phyloP scores from a whole-genome alignment of 1,140 invertebrate species.

The Pemphigus obesinymphae region DNA sequence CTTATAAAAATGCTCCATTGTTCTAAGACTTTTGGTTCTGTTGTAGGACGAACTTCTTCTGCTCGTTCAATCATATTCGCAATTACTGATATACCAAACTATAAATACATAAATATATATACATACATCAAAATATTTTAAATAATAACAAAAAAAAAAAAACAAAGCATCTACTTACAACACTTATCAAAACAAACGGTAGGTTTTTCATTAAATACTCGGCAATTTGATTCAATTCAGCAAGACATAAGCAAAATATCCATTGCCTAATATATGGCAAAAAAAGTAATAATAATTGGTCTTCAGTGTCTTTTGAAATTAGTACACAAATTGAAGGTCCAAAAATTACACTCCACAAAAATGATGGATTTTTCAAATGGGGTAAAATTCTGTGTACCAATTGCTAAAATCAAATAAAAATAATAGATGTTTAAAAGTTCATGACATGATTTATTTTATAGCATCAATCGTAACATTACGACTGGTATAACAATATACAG shows the following conservation, averaged over 20 bases:
- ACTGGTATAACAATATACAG: no score
- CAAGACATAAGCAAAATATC: conserved; percentile 23
- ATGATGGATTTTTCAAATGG: conserved; percentile 9
- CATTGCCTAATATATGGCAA: conserved; percentile 32
- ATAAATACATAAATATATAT: conserved; percentile 1
- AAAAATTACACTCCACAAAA: conserved; percentile 26
- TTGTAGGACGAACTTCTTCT: conserved; percentile 25
- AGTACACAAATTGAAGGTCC: conserved; percentile 28
- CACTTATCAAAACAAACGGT: conserved; percentile 6
- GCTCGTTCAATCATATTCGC: conserved; percentile 44
- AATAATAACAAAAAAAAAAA: no score
- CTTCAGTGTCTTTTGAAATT: conserved; percentile 14
- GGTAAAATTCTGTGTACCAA: conserved; percentile 25
- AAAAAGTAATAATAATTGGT: conserved; percentile 20
- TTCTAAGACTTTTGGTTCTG: conserved; percentile 13
- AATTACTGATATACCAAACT: conserved; percentile 43
- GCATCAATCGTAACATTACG: no score
- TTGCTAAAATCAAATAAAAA: conserved; percentile 7
- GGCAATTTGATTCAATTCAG: conserved; percentile 15
- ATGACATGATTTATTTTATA: no score
- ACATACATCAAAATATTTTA: background rate
- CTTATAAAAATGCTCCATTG: conserved; percentile 23
- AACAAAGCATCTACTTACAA: conserved; percentile 32
- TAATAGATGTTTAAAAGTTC: background rate
- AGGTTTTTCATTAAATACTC: conserved; percentile 28